These are phyloP conservation scores for Chrysina gloriosa DNA, from an alignment of 2,888 invertebrate genomes.

Conservation along the genomic window DNA sequence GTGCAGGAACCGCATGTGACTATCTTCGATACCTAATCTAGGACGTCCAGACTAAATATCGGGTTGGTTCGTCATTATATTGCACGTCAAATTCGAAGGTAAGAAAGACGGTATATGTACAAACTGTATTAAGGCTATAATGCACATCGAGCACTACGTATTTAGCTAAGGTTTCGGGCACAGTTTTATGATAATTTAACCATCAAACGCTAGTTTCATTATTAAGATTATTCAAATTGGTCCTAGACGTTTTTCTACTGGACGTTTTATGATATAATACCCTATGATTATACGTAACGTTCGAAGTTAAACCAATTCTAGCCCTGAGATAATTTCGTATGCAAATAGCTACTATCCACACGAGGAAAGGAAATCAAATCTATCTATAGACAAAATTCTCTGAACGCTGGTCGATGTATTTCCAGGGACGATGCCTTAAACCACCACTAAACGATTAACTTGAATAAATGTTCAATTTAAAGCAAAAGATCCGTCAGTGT, in stretches of 20 bases:
- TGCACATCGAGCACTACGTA: not conserved
- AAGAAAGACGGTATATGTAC: constrained; percentile 21
- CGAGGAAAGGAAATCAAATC: not conserved
- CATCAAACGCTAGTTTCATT: constrained; percentile 5
- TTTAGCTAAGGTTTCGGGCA: constrained; percentile 14
- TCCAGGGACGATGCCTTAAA: constrained; percentile 39
- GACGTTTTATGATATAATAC: not conserved
- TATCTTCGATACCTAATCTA: constrained; percentile 61
- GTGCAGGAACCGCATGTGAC: constrained; percentile 60
- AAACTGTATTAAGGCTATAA: constrained; percentile 27
- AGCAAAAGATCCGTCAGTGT: constrained; percentile 49
- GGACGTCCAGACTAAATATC: constrained; percentile 56
- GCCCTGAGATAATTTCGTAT: not conserved
- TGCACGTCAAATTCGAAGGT: constrained; percentile 59
- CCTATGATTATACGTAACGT: not conserved
- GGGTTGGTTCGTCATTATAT: constrained; percentile 61
- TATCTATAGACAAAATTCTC: not conserved
- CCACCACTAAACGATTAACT: constrained; percentile 57
- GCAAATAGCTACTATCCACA: not conserved
- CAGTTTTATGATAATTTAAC: constrained; percentile 27
- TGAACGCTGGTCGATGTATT: not conserved
- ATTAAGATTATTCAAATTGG: constrained; percentile 12
- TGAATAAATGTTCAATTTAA: constrained; percentile 57
- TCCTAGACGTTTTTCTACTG: not conserved
- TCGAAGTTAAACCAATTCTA: not conserved